A percentile compares a stretch with the other conserved stretches of the same genome.
Conservation (phyloP, 2,797 vertebrate species). For the Syncerus caffer region DNA sequence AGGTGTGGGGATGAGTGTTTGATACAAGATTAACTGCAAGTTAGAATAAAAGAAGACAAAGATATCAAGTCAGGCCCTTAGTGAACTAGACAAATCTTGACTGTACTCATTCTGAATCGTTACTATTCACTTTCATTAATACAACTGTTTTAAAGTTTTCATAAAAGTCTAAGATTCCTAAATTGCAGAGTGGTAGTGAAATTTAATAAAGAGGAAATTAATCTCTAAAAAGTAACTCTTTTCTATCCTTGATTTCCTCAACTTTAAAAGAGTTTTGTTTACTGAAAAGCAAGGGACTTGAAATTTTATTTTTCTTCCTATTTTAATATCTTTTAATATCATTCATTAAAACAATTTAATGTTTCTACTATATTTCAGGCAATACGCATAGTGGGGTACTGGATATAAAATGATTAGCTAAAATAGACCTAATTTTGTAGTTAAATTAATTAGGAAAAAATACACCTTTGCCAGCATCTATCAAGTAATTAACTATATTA, state of each 20-base stretch:
- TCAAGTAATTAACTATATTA: slow-evolving; percentile 5
- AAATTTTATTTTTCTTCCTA: not conserved
- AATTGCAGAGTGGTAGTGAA: not conserved
- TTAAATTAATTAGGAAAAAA: not conserved
- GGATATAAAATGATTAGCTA: not conserved
- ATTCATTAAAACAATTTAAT: slow-evolving; percentile 11
- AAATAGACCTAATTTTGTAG: not conserved
- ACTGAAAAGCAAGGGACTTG: not conserved
- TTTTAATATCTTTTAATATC: not conserved
- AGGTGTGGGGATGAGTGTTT: not conserved
- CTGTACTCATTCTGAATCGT: not conserved
- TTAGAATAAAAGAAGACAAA: not conserved
- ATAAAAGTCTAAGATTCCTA: not conserved
- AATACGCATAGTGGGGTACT: not conserved
- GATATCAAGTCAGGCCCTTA: not conserved
- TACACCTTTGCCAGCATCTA: not conserved
- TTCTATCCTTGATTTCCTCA: not conserved
- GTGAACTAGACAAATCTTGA: not conserved
- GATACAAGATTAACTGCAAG: not conserved
- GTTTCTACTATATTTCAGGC: not conserved
- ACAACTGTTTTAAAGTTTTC: not conserved
- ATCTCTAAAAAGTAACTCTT: not conserved
- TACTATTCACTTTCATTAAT: not conserved
- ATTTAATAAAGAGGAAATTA: not conserved
- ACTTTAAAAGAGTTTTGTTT: slow-evolving; percentile 33